These are phyloP conservation scores for Vanessa atalanta DNA, from an alignment of 1,140 invertebrate genomes.

Conservation along the genomic window DNA sequence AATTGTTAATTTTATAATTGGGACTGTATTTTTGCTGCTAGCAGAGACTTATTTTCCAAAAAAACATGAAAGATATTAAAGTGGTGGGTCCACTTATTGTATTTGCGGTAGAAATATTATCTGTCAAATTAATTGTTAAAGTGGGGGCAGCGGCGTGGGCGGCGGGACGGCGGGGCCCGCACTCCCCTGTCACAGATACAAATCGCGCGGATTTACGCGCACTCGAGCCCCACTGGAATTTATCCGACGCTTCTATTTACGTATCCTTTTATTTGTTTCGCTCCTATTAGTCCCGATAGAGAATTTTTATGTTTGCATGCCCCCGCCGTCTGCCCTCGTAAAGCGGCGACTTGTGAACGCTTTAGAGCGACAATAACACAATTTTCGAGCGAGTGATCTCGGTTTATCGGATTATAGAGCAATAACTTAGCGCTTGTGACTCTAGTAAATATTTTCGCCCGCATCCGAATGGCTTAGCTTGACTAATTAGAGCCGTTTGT, in stretches of 20 bases:
- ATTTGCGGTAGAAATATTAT: slow-evolving; percentile 59
- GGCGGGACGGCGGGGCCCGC: slow-evolving; percentile 43
- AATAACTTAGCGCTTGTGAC: slow-evolving; percentile 63
- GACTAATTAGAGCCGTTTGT: slow-evolving; percentile 72
- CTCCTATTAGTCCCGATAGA: slow-evolving; percentile 80
- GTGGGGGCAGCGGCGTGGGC: slow-evolving; percentile 38
- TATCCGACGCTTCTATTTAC: slow-evolving; percentile 78
- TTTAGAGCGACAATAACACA: slow-evolving; percentile 76
- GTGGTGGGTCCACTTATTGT: slow-evolving; percentile 41
- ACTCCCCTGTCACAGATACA: slow-evolving; percentile 77
- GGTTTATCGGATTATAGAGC: slow-evolving; percentile 75
- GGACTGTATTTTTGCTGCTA: neutral
- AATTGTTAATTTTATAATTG: no score
- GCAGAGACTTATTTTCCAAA: neutral
- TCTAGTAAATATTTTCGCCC: slow-evolving; percentile 74
- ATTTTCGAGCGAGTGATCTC: slow-evolving; percentile 70
- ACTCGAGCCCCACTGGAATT: slow-evolving; percentile 78
- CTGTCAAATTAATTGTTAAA: slow-evolving; percentile 74
- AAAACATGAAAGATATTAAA: slow-evolving; percentile 13
- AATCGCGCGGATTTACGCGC: slow-evolving; percentile 79
- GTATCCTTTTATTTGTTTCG: slow-evolving; percentile 80
- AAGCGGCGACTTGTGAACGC: slow-evolving; percentile 75
- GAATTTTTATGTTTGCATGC: slow-evolving; percentile 80
- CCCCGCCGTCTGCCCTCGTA: slow-evolving; percentile 73
- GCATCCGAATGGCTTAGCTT: slow-evolving; percentile 57